Evolutionary conservation across 2,113 vertebrate genomes (phyloP), one percentile per base, ranked within the genome.

Genomic region (Progne subis): DNA sequence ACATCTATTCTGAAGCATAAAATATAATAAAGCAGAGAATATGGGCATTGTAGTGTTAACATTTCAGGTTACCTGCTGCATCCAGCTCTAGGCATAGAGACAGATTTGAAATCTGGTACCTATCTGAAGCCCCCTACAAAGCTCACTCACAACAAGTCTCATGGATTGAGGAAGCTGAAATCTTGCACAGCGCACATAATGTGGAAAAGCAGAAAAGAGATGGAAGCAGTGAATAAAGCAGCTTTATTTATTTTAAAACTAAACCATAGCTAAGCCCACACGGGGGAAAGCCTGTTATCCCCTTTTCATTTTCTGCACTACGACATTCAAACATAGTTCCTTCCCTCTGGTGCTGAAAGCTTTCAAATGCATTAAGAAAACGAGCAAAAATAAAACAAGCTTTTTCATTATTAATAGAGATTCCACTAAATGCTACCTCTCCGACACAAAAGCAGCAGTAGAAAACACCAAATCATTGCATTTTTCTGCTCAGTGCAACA

Each of bases 401-500:
- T 47, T 96, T 91, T 60, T 65, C 93, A 87, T 50, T 69, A 55
- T 74, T 52, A 94, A 74, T 4, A 74, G 70, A 79, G 74, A 88
- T 50, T 65, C 61, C 81, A 68, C 76, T 56, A 82, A 80, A 89
- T 4, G 60, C 87, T 63, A 96, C 92, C 88, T 94, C 92, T 94
- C 80, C 63, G 41, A 41, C 61, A 93, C 86, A 89, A 90, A 81
- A 95, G 86, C 76, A 93, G 77, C 76, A 86, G 86, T 19, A 75
- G 71, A 63, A 91, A 88, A 76, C n/a, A 80, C 67, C 44, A 57
- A 93, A 92, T 71, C 88, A 44, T 53, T 89, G 75, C 94, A 77
- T 88, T 95, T 92, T 88, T 76, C 88, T 92, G 95, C 92, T 90
- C 78, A 9, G 75, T 79, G 97, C 88, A 83, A 97, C 95, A 82